Base-by-base conservation (phyloP, 2,113 vertebrate genomes). In the Perca flavescens region DNA sequence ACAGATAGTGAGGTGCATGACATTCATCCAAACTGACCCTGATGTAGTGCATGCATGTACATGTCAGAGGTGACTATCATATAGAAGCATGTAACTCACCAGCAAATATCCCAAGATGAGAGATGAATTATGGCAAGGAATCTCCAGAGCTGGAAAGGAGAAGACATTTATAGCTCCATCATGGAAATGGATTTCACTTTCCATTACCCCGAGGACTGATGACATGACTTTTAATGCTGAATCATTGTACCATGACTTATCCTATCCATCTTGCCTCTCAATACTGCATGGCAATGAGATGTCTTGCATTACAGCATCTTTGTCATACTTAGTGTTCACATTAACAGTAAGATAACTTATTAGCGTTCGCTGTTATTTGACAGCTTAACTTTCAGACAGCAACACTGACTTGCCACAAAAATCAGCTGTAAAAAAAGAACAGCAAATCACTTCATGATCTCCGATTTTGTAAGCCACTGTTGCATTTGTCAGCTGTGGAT, bases 151-250 rank as follows among this genome's bases (percentile, higher is more conserved):
- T 85, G 40, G 40, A 82, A 70, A 75, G 74, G 56, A 87, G 68
- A 83, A 79, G 93, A 95, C 95, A 92, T 95, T 96, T 96, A 96
- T 94, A 86, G 92, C 88, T 92, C 93, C 93, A 95, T 96, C 93
- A 94, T 95, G 92, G 93, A 95, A 96, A 95, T 95, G 90, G 92
- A 95, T 96, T 96, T 95, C 90, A 86, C 91, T 93, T 93, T 94
- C 94, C 93, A 95, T 95, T 95, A 94, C 93, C 93, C 90, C 79
- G 83, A 78, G 83, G 84, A 89, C 93, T 94, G 93, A 96, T 93
- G 94, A 94, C 93, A 95, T 88, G 92, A 83, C 87, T 91, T 94
- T 95, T 94, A 95, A 94, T 94, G 94, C 91, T 92, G 91, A 94
- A 94, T 93, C 94, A 91, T 83, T 71, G 89, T 78, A 85, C 61